Evolutionary conservation across 2,797 vertebrate genomes (phyloP).

Genomic region (Spinibarbus caldwelli): DNA sequence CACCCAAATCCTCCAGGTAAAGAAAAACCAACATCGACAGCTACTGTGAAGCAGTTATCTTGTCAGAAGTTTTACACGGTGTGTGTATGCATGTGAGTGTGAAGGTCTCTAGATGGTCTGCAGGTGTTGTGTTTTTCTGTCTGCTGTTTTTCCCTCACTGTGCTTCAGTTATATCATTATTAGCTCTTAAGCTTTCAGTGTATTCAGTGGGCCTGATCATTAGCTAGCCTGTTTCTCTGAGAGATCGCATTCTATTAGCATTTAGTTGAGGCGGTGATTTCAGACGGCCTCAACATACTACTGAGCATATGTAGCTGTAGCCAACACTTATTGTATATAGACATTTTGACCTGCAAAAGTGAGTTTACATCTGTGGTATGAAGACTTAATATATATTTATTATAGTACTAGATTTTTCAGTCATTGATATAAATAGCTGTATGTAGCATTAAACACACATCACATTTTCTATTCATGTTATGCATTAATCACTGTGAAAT

Average conservation of each 20-base stretch:
- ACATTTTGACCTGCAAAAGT: neutral
- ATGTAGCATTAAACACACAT: neutral
- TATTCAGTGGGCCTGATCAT: slow-evolving; percentile 66
- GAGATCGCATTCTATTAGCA: slow-evolving; percentile 71
- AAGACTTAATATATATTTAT: neutral
- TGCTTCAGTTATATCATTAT: slow-evolving; percentile 66
- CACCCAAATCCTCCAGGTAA: neutral
- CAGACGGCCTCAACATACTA: neutral
- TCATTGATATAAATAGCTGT: neutral
- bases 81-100: neutral
- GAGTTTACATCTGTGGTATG: neutral
- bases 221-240: slow-evolving; percentile 66
- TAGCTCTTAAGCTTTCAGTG: slow-evolving; percentile 64
- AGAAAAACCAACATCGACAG: slow-evolving; percentile 1
- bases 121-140: slow-evolving; percentile 55
- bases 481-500: neutral
- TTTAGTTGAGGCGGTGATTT: slow-evolving; percentile 69
- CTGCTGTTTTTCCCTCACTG: slow-evolving; percentile 54
- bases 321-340: slow-evolving; percentile 8
- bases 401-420: neutral
- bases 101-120: slow-evolving; percentile 16
- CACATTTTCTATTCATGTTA: neutral
- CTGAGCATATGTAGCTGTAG: slow-evolving; percentile 25
- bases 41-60: slow-evolving; percentile 4
- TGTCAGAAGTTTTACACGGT: neutral